phyloP scores from a whole-genome alignment of 1,140 invertebrate genomes.

The Anastatus disparis region DNA sequence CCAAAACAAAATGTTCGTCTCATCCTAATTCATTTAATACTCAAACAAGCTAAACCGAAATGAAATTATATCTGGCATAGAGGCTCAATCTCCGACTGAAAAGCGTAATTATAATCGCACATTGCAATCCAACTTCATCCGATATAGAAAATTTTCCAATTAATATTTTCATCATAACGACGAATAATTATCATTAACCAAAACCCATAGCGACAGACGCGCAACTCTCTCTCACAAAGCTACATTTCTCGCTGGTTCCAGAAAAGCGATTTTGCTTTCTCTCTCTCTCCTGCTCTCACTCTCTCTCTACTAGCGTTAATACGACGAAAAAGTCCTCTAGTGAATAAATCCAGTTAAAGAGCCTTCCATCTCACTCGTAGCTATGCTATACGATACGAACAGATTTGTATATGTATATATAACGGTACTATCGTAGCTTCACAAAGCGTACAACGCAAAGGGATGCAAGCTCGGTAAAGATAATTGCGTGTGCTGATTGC shows the following conservation, averaged over 20 bases:
- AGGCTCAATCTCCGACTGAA: neutral
- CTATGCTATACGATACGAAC: neutral
- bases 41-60: too few species aligned
- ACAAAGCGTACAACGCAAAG: neutral
- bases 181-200: neutral
- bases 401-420: neutral
- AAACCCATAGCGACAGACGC: neutral
- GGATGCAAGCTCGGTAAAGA: constrained; percentile 9
- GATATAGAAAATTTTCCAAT: constrained; percentile 13
- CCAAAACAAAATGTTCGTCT: too few species aligned
- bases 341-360: neutral
- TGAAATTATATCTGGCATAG: neutral
- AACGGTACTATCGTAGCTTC: neutral
- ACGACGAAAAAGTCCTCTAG: neutral
- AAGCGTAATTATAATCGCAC: constrained; percentile 4
- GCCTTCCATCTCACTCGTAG: neutral
- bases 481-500: constrained; percentile 35
- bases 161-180: neutral
- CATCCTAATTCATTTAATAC: too few species aligned
- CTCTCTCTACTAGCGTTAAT: neutral
- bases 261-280: neutral
- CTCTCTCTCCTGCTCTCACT: too few species aligned
- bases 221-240: neutral
- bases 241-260: neutral
- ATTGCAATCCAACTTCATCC: neutral